Percentiles rank a stretch among this genome's conserved stretches.
Conservation (phyloP, 2,797 vertebrate species). For the Enteromius fasciolatus region DNA sequence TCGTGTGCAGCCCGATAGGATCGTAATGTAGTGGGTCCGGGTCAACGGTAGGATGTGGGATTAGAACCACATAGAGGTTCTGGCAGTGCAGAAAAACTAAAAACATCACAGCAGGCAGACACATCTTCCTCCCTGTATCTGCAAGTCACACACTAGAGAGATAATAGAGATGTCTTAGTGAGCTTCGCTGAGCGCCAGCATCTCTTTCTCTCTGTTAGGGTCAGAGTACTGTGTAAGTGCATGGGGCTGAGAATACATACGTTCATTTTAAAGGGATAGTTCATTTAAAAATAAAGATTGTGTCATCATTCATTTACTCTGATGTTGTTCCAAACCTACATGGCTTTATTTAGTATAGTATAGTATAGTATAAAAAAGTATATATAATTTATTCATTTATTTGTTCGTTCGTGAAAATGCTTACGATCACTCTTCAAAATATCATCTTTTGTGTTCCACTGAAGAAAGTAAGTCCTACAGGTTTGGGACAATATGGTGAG, state of each 20-base stretch:
- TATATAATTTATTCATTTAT: no score
- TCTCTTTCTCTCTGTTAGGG: conserved; percentile 1
- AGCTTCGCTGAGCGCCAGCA: conserved; percentile 10
- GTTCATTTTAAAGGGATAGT: background rate
- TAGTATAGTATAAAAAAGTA: background rate
- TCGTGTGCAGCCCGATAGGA: conserved; percentile 72
- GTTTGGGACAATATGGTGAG: background rate
- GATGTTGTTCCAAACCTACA: background rate
- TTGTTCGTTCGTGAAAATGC: background rate
- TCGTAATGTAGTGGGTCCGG: conserved; percentile 67
- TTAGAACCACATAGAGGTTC: conserved; percentile 66
- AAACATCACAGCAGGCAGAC: conserved; percentile 52
- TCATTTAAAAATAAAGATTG: background rate
- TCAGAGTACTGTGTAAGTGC: background rate
- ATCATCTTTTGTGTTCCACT: background rate
- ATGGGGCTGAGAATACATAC: background rate
- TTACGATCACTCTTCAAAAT: background rate
- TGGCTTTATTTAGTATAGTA: background rate
- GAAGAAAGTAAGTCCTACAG: background rate
- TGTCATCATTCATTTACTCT: background rate
- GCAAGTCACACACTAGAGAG: conserved; percentile 11
- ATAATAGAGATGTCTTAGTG: conserved; percentile 29
- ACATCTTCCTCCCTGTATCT: conserved; percentile 19
- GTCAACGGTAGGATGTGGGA: conserved; percentile 74
- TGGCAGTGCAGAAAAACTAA: conserved; percentile 55